Evolutionary conservation across 2,113 vertebrate genomes (phyloP), one percentile per base, ranked within the genome.

Genomic region (Platichthys flesus): DNA sequence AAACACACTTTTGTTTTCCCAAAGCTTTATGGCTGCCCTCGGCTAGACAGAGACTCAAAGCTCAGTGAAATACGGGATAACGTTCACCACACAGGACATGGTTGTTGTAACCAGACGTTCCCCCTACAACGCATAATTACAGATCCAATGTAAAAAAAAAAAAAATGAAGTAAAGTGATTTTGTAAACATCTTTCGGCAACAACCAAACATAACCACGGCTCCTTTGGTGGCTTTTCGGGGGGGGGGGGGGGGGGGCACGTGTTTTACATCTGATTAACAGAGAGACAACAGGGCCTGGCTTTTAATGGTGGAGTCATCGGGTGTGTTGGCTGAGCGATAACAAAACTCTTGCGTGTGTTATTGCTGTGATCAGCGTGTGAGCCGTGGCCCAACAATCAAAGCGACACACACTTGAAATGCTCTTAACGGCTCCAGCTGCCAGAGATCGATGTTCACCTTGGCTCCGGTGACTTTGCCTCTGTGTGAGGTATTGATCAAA

Each of bases 381-480:
- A 74, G 70, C 64, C 58, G 71, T 49, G 73, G 79, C 74, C 66
- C 49, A 21, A 75, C 79, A 85, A 85, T 86, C 51, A 82, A 71
- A 79, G 74, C 70, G 51, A 16, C 55, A 55, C 65, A 59, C 76
- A 67, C 77, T 91, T 89, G 84, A 88, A 71, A 89, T 81, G 89
- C 83, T 82, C 83, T 88, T 49, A 61, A 81, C 57, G 31, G 78
- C 77, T 74, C 40, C 69, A 66, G 74, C 82, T 69, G 73, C 55
- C 49, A 18, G 55, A 37, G 84, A 90, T 91, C 87, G 60, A 92
- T 92, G 84, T 49, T 91, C 89, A 91, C 85, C 90, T 90, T 87
- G 88, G 82, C 89, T 82, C 70, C 35, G 12, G 63, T 90, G 88
- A 86, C 88, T 87, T 79, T 74, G 23, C 12, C 56, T 82, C 73